phyloP scores from a whole-genome alignment of 2,113 vertebrate genomes.

The Toxostoma redivivum region DNA sequence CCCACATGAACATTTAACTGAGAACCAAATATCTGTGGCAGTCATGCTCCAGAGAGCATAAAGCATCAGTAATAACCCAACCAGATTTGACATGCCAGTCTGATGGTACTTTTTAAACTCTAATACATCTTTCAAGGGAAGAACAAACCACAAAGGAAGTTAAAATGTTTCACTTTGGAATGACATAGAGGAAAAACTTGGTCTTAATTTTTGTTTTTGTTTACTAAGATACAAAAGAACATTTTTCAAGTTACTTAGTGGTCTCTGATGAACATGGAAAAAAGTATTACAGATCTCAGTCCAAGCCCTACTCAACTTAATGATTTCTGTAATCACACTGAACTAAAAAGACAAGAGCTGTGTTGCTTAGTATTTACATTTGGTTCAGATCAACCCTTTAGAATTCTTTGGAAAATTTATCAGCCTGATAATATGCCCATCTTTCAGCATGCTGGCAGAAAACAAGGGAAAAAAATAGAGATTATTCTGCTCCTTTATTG shows the following conservation, averaged over 20 bases:
- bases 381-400: slow-evolving; percentile 5
- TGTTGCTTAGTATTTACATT: background rate
- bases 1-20: background rate
- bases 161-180: background rate
- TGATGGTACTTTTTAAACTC: background rate
- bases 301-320: background rate
- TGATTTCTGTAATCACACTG: background rate
- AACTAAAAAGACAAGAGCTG: background rate
- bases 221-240: background rate
- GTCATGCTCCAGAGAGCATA: slow-evolving; percentile 45
- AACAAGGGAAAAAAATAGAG: background rate
- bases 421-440: slow-evolving; percentile 4
- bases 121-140: background rate
- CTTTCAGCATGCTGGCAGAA: background rate
- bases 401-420: slow-evolving; percentile 20
- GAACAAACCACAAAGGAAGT: background rate
- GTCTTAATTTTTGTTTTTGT: slow-evolving; percentile 13
- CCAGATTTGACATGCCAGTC: background rate
- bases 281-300: slow-evolving; percentile 37
- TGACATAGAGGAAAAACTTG: background rate
- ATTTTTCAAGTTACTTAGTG: background rate
- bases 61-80: slow-evolving; percentile 21
- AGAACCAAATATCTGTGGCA: slow-evolving; percentile 16
- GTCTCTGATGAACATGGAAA: background rate
- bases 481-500: background rate